Percentiles rank a stretch among this genome's conserved stretches.
Evolutionary conservation across 1,140 invertebrate genomes (phyloP).

Genomic region (Diachasma alloeum): DNA sequence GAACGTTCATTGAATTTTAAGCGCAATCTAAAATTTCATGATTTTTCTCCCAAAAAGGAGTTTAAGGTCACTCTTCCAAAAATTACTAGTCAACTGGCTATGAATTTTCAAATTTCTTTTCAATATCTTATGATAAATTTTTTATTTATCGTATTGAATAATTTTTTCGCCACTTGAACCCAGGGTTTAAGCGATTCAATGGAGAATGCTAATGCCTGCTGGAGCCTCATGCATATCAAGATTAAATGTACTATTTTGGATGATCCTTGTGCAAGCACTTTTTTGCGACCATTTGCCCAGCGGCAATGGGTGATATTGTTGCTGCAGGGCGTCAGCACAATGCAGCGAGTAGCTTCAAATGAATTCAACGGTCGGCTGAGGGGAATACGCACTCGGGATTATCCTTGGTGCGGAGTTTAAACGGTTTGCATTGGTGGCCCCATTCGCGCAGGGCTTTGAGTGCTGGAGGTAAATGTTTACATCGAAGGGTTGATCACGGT

Average conservation of each 20-base stretch:
- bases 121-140: no score
- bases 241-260: background rate
- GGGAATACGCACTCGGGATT: background rate
- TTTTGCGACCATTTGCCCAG: background rate
- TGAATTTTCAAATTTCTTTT: no score
- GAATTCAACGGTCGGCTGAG: background rate
- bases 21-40: no score
- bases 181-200: background rate
- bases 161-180: background rate
- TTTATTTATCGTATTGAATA: background rate
- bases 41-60: no score
- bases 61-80: no score
- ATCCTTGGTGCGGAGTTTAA: background rate
- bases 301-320: background rate
- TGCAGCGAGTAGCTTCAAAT: background rate
- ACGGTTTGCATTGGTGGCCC: constrained; percentile 32
- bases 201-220: background rate
- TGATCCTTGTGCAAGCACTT: background rate
- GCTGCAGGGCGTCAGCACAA: background rate
- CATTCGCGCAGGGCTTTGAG: constrained; percentile 34
- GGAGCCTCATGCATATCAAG: background rate
- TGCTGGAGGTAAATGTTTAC: constrained; percentile 47
- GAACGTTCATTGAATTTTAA: no score
- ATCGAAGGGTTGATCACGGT: constrained; percentile 6
- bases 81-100: no score